These are phyloP conservation scores for Drosophila willistoni DNA, from an alignment of 1,140 invertebrate species.

Conservation along the genomic window DNA sequence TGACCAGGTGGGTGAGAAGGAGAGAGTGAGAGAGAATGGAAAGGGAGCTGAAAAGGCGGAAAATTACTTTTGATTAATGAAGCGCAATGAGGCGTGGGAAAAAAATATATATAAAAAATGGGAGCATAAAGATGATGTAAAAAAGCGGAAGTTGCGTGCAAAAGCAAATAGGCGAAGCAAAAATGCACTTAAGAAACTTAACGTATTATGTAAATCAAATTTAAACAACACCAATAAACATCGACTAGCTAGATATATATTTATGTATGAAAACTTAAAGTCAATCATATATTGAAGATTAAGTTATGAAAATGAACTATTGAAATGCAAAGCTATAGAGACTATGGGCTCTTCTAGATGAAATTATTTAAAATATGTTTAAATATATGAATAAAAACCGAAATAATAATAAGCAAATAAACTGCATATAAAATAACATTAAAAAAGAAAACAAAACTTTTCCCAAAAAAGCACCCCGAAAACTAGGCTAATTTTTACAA, in stretches of 20 bases:
- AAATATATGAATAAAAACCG: background rate
- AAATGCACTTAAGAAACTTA: constrained; percentile 30
- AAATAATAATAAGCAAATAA: background rate
- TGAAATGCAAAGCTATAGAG: no score
- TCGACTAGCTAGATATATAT: background rate
- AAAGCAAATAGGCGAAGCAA: constrained; percentile 11
- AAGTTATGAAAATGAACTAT: no score
- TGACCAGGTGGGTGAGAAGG: constrained; percentile 47
- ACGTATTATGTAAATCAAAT: constrained; percentile 9
- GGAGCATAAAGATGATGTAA: constrained; percentile 51
- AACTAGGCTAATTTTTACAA: no score
- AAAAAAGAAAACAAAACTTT: no score
- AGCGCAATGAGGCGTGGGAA: constrained; percentile 60
- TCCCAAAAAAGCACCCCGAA: no score
- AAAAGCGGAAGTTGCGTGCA: constrained; percentile 28
- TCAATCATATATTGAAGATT: background rate
- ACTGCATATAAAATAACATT: no score
- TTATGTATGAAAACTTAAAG: background rate
- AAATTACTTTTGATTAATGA: constrained; percentile 82
- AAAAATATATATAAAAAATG: constrained; percentile 32
- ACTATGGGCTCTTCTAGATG: no score
- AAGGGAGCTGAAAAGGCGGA: constrained; percentile 50
- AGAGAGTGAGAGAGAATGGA: background rate
- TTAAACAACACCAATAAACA: background rate
- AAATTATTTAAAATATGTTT: no score